Evolutionary conservation across 2,888 invertebrate genomes (phyloP).

Genomic region (Ctenicera cuprea): DNA sequence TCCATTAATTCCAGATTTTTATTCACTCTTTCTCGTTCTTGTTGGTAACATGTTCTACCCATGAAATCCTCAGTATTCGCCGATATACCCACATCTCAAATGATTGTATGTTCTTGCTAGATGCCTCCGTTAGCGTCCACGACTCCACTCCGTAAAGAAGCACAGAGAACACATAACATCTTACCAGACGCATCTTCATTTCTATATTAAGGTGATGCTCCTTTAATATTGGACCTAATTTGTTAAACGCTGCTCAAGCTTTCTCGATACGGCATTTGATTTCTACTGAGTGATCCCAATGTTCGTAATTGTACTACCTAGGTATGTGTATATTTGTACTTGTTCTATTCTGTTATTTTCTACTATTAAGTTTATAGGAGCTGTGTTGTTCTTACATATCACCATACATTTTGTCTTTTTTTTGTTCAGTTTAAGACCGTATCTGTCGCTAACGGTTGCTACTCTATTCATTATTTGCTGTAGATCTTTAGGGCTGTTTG

Average conservation of each 20-base stretch:
- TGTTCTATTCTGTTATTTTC: slow-evolving; percentile 9
- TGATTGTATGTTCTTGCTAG: background rate
- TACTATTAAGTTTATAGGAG: too few species aligned
- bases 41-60: too few species aligned
- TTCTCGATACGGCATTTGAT: too few species aligned
- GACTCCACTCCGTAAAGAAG: too few species aligned
- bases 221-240: too few species aligned
- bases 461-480: too few species aligned
- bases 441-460: background rate
- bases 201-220: too few species aligned
- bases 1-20: background rate
- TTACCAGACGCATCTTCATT: too few species aligned
- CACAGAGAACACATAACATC: too few species aligned
- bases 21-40: background rate
- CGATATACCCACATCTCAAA: background rate
- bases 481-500: slow-evolving; percentile 20
- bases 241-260: too few species aligned
- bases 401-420: slow-evolving; percentile 24
- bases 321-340: slow-evolving; percentile 16
- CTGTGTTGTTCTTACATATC: background rate
- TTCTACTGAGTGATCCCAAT: too few species aligned
- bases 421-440: slow-evolving; percentile 11
- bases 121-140: slow-evolving; percentile 1
- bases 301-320: background rate
- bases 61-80: slow-evolving; percentile 1